A percentile compares a stretch with the other conserved stretches of the same genome.
These are phyloP conservation scores for Masticophis lateralis DNA, from an alignment of 2,797 vertebrate species.

Conservation along the genomic window DNA sequence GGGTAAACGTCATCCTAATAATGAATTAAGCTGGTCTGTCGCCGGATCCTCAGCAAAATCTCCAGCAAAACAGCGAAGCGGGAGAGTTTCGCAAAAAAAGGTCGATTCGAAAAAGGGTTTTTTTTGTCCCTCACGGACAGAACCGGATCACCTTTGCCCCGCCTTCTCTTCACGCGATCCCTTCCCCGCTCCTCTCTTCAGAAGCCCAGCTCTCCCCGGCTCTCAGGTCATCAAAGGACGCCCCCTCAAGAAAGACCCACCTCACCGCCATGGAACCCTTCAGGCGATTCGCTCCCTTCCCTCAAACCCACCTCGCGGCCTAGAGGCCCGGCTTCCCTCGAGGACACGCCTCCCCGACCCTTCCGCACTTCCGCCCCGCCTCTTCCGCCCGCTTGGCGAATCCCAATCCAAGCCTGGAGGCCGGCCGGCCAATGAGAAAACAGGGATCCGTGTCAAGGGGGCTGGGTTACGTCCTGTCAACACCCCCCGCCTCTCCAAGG, in stretches of 20 bases:
- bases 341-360: not conserved
- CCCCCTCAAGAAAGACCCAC: not conserved
- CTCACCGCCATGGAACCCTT: not conserved
- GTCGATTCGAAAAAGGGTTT: not conserved
- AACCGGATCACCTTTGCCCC: not conserved
- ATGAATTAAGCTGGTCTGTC: not conserved
- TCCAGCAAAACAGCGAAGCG: not conserved
- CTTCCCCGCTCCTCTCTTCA: not conserved
- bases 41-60: not conserved
- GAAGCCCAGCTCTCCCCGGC: not conserved
- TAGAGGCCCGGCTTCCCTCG: not conserved
- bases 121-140: not conserved
- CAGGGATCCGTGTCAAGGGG: rapidly evolving
- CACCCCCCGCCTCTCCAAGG: no score
- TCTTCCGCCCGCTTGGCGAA: not conserved
- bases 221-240: not conserved
- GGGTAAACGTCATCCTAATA: not conserved
- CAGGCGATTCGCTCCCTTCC: not conserved
- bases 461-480: no score
- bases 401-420: not conserved
- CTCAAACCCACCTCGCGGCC: not conserved
- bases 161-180: not conserved
- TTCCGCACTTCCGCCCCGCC: not conserved
- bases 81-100: no score
- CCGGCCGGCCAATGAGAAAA: not conserved